Percentiles rank a stretch among this genome's conserved stretches.
Evolutionary conservation across 1,140 invertebrate genomes (phyloP).

Genomic region (Scaptomyza montana): DNA sequence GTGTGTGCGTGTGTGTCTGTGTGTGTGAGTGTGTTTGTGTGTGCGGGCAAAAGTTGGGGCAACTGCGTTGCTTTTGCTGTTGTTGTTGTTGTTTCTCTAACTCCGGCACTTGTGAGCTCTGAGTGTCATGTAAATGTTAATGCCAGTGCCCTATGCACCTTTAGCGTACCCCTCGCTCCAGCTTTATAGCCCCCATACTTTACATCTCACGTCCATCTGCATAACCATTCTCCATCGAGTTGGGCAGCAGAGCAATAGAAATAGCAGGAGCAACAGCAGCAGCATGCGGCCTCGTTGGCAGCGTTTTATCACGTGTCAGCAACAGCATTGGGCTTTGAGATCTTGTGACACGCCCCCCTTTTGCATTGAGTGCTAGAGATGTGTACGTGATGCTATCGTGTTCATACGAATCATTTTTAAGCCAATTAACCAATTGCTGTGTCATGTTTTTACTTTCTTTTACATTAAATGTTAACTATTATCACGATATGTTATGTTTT

Average conservation of each 20-base stretch:
- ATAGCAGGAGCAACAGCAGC: slow-evolving; percentile 6
- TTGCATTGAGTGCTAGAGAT: slow-evolving; percentile 25
- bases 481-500: no score
- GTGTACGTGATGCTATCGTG: slow-evolving; percentile 15
- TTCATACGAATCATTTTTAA: not conserved
- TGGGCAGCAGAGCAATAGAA: slow-evolving; percentile 28
- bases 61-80: not conserved
- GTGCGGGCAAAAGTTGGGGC: slow-evolving; percentile 16
- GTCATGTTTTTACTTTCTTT: no score
- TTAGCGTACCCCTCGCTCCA: slow-evolving; percentile 52
- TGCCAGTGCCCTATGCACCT: slow-evolving; percentile 76
- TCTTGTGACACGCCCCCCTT: slow-evolving; percentile 42
- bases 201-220: slow-evolving; percentile 1
- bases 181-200: not conserved
- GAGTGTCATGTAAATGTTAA: slow-evolving; percentile 80
- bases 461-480: no score
- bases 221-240: not conserved
- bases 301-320: slow-evolving; percentile 81
- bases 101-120: slow-evolving; percentile 38
- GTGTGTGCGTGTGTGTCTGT: slow-evolving; percentile 8
- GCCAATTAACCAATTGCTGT: no score
- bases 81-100: slow-evolving; percentile 53
- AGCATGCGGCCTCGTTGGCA: slow-evolving; percentile 51
- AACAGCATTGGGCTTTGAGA: slow-evolving; percentile 74
- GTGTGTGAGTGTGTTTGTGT: slow-evolving; percentile 1